phyloP scores from a whole-genome alignment of 2,797 vertebrate species.

The Anguilla obscura region DNA sequence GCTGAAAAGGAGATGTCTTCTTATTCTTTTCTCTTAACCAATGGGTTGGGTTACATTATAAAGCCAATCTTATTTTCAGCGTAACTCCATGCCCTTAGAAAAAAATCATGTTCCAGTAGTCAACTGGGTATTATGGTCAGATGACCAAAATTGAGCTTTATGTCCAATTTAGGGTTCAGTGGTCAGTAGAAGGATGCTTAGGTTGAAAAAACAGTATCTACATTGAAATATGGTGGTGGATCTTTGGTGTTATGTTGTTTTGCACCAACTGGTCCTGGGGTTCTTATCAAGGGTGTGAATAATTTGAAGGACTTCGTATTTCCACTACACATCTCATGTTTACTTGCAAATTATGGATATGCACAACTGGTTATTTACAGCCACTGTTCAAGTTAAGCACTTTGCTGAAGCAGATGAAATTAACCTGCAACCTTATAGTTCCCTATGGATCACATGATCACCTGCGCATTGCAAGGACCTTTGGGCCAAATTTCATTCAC shows the following conservation, averaged over 20 bases:
- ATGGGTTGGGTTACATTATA: conserved; percentile 74
- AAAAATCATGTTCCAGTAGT: background rate
- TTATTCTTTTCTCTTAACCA: conserved; percentile 59
- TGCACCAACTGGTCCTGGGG: too few relatives aligned
- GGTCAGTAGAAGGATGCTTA: too few relatives aligned
- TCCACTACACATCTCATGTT: background rate
- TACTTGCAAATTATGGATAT: background rate
- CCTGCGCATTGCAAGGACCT: background rate
- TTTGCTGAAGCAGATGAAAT: background rate
- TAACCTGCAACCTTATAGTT: background rate
- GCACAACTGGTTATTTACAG: background rate
- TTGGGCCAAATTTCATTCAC: background rate
- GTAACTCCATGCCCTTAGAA: background rate
- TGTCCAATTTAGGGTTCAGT: too few relatives aligned
- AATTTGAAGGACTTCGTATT: background rate
- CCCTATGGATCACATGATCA: background rate
- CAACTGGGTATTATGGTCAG: background rate
- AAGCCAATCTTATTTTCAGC: conserved; percentile 59
- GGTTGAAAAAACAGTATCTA: too few relatives aligned
- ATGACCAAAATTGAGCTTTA: too few relatives aligned
- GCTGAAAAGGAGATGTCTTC: conserved; percentile 65
- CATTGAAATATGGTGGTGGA: too few relatives aligned
- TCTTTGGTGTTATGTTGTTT: background rate
- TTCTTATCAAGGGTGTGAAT: too few relatives aligned
- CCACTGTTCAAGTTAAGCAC: background rate